Percentiles rank a stretch among this genome's conserved stretches.
Evolutionary conservation across 2,113 vertebrate species (phyloP).

Genomic region (Saccopteryx bilineata): DNA sequence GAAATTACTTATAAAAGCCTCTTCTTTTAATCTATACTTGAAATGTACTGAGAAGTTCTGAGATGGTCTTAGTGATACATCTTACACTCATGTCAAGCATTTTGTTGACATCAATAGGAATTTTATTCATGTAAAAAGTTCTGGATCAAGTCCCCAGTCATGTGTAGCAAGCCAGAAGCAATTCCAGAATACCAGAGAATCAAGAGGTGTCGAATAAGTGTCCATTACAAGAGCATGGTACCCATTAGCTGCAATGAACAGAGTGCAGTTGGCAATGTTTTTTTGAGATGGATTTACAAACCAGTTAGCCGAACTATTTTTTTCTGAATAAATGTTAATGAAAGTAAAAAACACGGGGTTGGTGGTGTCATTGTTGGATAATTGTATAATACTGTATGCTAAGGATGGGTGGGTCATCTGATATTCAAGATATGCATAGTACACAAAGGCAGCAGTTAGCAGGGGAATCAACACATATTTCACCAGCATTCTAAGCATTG

Average conservation of each 20-base stretch:
- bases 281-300: constrained; percentile 73
- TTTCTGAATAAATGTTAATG: constrained; percentile 49
- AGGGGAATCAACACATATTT: not conserved
- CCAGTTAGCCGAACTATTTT: constrained; percentile 66
- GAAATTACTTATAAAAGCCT: constrained; percentile 31
- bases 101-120: not conserved
- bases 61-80: not conserved
- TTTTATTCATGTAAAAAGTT: constrained; percentile 24
- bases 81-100: not conserved
- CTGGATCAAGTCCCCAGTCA: not conserved
- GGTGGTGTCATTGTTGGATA: not conserved
- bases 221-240: not conserved
- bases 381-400: constrained; percentile 24
- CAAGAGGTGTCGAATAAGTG: constrained; percentile 60
- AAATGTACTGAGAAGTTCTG: constrained; percentile 14
- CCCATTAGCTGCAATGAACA: constrained; percentile 44
- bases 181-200: constrained; percentile 59
- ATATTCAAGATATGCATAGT: not conserved
- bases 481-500: not conserved
- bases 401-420: not conserved
- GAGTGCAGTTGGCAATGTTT: constrained; percentile 58
- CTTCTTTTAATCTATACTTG: constrained; percentile 4
- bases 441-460: not conserved
- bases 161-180: not conserved
- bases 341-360: constrained; percentile 30